Conservation (phyloP, 2,797 vertebrate species). For the Molossus molossus region DNA sequence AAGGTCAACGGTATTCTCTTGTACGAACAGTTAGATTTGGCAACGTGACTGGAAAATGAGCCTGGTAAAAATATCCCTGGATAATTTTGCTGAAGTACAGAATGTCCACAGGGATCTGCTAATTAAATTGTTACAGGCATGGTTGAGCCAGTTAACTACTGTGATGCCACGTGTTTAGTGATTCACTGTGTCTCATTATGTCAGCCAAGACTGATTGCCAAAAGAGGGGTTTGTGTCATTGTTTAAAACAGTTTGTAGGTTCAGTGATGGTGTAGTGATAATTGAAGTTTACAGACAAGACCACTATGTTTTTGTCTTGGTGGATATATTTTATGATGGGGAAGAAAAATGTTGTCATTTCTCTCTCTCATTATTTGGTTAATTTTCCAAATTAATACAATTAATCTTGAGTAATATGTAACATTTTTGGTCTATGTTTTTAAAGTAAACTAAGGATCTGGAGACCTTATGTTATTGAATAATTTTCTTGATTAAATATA, state of each 20-base stretch:
- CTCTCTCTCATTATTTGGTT: not conserved
- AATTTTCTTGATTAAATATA: not conserved
- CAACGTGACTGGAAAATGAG: constrained; percentile 67
- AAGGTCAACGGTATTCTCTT: constrained; percentile 67
- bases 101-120: constrained; percentile 74
- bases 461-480: not conserved
- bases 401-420: not conserved
- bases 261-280: constrained; percentile 32
- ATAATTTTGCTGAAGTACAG: constrained; percentile 64
- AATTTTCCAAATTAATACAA: constrained; percentile 5
- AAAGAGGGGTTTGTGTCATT: constrained; percentile 55
- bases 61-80: constrained; percentile 57
- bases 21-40: constrained; percentile 53
- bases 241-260: constrained; percentile 52
- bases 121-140: constrained; percentile 85
- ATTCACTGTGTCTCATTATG: constrained; percentile 73
- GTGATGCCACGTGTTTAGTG: constrained; percentile 54
- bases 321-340: not conserved
- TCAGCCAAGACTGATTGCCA: constrained; percentile 77
- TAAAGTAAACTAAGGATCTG: not conserved
- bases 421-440: not conserved
- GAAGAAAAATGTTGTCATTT: not conserved
- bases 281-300: constrained; percentile 64
- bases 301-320: constrained; percentile 30
- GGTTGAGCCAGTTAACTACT: constrained; percentile 77